phyloP scores from a whole-genome alignment of 1,140 invertebrate genomes.

The Monomorium pharaonis region DNA sequence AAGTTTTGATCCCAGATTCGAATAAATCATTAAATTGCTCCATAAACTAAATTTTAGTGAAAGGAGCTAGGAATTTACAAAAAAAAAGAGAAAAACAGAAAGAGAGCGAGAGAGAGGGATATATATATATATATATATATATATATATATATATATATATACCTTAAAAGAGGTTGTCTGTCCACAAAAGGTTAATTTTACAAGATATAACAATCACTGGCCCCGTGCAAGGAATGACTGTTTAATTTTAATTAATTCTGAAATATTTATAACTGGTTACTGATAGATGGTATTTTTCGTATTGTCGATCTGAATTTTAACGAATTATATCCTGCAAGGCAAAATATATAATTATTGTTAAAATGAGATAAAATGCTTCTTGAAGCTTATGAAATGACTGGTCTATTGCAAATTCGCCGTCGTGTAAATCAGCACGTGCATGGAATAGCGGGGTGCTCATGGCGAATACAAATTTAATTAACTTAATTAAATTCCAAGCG shows the following conservation, averaged over 20 bases:
- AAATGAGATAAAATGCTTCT: neutral
- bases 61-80: no score
- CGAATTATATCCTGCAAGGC: neutral
- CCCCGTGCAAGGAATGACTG: no score
- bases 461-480: slow-evolving; percentile 67
- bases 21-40: no score
- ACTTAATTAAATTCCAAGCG: slow-evolving; percentile 67
- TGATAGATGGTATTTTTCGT: neutral
- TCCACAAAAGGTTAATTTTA: no score
- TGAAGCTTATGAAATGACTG: neutral
- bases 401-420: neutral
- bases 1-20: no score
- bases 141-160: no score
- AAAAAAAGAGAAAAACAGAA: no score
- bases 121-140: no score
- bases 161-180: no score
- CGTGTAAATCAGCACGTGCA: slow-evolving; percentile 21
- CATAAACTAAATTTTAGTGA: no score
- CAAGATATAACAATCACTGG: no score
- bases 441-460: neutral
- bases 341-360: neutral
- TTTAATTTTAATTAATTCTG: neutral
- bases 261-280: neutral
- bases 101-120: no score
- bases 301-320: neutral